phyloP scores from a whole-genome alignment of 2,113 vertebrate genomes.

The Rhipidura dahli region DNA sequence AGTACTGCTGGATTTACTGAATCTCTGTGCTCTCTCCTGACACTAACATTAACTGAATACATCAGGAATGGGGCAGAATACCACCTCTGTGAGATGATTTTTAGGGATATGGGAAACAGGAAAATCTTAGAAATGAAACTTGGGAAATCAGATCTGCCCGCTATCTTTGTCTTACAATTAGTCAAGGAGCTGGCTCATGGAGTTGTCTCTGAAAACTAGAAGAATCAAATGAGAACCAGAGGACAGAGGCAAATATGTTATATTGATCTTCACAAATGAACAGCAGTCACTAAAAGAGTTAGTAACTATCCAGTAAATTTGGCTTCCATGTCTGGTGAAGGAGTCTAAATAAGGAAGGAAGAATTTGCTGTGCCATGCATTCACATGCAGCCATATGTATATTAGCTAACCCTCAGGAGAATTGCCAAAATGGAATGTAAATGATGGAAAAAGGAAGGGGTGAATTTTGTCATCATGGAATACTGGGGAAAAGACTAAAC shows the following conservation, averaged over 20 bases:
- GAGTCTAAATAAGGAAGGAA: neutral
- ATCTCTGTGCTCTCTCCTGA: neutral
- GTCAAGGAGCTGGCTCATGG: neutral
- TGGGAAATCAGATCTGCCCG: neutral
- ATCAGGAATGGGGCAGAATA: neutral
- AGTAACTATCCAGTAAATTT: neutral
- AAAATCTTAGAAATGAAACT: neutral
- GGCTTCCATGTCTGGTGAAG: neutral
- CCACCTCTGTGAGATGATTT: neutral
- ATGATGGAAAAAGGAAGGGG: neutral
- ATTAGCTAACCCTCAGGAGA: neutral
- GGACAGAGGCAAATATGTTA: neutral
- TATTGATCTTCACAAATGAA: neutral
- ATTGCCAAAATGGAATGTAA: neutral
- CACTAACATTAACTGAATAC: neutral
- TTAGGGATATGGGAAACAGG: neutral
- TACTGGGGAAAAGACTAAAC: conserved; percentile 4
- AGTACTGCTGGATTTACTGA: neutral
- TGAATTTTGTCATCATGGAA: neutral
- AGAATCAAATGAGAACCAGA: neutral
- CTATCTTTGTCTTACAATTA: neutral
- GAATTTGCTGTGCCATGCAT: neutral
- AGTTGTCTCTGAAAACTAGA: neutral
- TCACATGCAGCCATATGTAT: neutral
- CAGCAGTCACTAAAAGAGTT: neutral